Evolutionary conservation across 2,888 invertebrate species (phyloP).

Genomic region (Gortyna flavago): DNA sequence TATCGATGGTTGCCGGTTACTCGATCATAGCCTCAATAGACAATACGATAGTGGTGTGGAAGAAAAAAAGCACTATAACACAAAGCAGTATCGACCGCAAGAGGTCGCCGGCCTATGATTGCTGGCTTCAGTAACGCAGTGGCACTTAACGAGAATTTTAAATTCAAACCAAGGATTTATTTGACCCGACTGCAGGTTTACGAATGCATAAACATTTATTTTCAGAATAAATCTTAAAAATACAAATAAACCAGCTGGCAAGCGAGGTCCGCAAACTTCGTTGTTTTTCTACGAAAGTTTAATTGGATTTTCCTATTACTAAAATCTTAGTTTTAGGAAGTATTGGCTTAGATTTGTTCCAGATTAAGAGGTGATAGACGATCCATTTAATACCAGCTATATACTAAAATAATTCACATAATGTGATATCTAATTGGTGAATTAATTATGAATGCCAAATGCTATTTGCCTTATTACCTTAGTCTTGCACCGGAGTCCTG

Average conservation of each 20-base stretch:
- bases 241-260: background rate
- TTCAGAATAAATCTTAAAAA: slow-evolving; percentile 21
- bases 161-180: slow-evolving; percentile 68
- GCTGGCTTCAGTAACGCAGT: slow-evolving; percentile 71
- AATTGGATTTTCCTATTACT: slow-evolving; percentile 38
- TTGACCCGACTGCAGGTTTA: slow-evolving; percentile 52
- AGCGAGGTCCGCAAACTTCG: slow-evolving; percentile 16
- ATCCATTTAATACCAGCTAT: background rate
- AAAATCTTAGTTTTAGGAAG: slow-evolving; percentile 19
- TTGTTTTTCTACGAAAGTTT: slow-evolving; percentile 17
- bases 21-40: slow-evolving; percentile 46
- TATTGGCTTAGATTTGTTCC: slow-evolving; percentile 1
- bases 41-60: slow-evolving; percentile 46
- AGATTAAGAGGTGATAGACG: background rate
- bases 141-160: slow-evolving; percentile 73
- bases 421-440: background rate
- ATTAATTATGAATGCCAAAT: background rate
- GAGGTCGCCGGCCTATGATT: slow-evolving; percentile 86
- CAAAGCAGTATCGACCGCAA: slow-evolving; percentile 79
- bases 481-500: background rate
- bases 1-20: slow-evolving; percentile 53
- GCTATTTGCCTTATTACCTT: background rate
- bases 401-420: background rate
- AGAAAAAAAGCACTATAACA: slow-evolving; percentile 49
- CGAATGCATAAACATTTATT: slow-evolving; percentile 38